Base-by-base conservation (phyloP, 2,888 invertebrate species). In the Rugalucina vietnamica region DNA sequence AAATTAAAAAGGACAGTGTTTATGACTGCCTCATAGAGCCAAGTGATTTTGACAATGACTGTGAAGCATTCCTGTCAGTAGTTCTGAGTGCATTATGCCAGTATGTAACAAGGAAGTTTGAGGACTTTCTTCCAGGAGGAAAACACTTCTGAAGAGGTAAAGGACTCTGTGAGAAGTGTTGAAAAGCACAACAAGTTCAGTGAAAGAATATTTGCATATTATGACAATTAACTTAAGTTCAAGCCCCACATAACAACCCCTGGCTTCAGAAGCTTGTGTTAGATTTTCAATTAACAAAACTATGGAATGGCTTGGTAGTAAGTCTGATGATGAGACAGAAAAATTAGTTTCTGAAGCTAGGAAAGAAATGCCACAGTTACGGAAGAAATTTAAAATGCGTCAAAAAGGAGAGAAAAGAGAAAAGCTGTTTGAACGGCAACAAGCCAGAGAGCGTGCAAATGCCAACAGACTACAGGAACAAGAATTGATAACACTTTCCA, bases 101-200 rank as follows among this genome's bases (percentile, higher is more conserved):
- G 50, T 74, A 69, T 73, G 70, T 82, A 24, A 29, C 8, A 1
- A 34, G 27, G 27, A 43, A 76, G 36, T 81, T 76, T 37, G 60
- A 65, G 32, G 82, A 78, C 37, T 69, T 74, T 65, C 74, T 82
- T 27, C 82, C 77, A 10, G 82, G 82, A 2, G 82, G 82, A 14
- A 27, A 29, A 3, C 39, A 39, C 43, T 71, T 60, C 57, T 24
- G 82, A 77, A 50, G 73, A 82, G 32, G 57, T 81, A 76, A 72
- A 76, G 36, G 24, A 5, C 1, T 73, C 73, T 36, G n/a, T 24
- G n/a, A 34, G 21, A 32, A 54, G 54, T 54, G 54, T 54, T 18
- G 54, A 54, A 54, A 54, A 54, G n/a, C 14, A 43, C n/a, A n/a
- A n/a, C n/a, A n/a, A n/a, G n/a, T n/a, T n/a, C n/a, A n/a, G n/a